A percentile compares a stretch with the other conserved stretches of the same genome.
Conservation (phyloP, 2,113 vertebrate genomes). For the Dascyllus trimaculatus region DNA sequence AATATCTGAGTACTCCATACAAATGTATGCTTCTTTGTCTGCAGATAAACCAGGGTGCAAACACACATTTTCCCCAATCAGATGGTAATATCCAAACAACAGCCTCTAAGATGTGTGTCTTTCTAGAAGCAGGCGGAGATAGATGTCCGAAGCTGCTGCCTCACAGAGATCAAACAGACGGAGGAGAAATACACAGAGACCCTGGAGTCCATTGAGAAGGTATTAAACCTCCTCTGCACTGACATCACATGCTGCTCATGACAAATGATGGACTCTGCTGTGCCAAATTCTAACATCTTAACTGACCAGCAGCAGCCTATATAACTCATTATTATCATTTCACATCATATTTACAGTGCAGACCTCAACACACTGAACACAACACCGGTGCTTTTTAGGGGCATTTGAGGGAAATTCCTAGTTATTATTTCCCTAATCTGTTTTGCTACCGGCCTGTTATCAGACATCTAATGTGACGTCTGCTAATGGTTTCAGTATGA, state of each 20-base stretch:
- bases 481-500: slow-evolving; percentile 31
- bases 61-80: background rate
- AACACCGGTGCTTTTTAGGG: background rate
- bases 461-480: background rate
- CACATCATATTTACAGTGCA: background rate
- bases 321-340: background rate
- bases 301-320: background rate
- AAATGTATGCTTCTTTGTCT: background rate
- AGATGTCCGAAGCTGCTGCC: slow-evolving; percentile 92
- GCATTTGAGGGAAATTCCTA: slow-evolving; percentile 25
- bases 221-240: slow-evolving; percentile 49
- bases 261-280: background rate
- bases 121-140: slow-evolving; percentile 85
- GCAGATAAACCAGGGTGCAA: background rate
- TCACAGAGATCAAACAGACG: slow-evolving; percentile 94
- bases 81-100: background rate
- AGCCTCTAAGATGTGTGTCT: slow-evolving; percentile 31
- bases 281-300: background rate
- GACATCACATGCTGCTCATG: too few relatives aligned
- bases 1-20: background rate
- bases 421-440: slow-evolving; percentile 5
- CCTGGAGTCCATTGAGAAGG: slow-evolving; percentile 94
- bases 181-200: slow-evolving; percentile 97
- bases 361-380: background rate
- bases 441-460: background rate